Percentiles rank a stretch among this genome's conserved stretches.
phyloP scores from a whole-genome alignment of 2,888 invertebrate species.

The Sisyra terminalis region DNA sequence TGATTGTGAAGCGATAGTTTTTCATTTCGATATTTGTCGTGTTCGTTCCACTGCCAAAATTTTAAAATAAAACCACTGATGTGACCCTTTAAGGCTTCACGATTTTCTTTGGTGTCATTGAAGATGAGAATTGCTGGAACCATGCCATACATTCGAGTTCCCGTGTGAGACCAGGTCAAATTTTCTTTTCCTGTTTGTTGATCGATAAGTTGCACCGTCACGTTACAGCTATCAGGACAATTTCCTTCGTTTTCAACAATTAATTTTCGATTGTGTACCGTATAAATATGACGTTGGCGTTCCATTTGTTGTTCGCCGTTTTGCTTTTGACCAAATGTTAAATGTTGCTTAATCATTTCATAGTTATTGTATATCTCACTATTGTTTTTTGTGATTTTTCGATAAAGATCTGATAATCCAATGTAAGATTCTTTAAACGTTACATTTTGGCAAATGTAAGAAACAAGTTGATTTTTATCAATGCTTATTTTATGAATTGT shows the following conservation, averaged over 20 bases:
- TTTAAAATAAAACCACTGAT: constrained; percentile 63
- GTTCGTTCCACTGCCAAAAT: constrained; percentile 64
- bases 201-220: constrained; percentile 38
- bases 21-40: constrained; percentile 15
- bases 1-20: constrained; percentile 9
- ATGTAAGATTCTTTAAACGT: constrained; percentile 33
- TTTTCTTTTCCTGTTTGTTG: constrained; percentile 34
- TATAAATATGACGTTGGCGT: constrained; percentile 37
- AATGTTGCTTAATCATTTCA: constrained; percentile 29
- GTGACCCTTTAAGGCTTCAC: constrained; percentile 28
- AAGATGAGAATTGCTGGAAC: constrained; percentile 51
- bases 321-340: constrained; percentile 36
- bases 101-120: constrained; percentile 24
- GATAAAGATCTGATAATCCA: constrained; percentile 27
- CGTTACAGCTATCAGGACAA: constrained; percentile 52
- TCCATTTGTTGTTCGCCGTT: constrained; percentile 37
- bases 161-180: constrained; percentile 43
- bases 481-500: constrained; percentile 38
- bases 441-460: constrained; percentile 40
- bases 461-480: constrained; percentile 30
- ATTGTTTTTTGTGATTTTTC: constrained; percentile 24
- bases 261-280: constrained; percentile 44
- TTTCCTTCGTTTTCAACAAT: constrained; percentile 52
- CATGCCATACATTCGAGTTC: constrained; percentile 51
- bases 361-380: constrained; percentile 21